phyloP scores from a whole-genome alignment of 2,888 invertebrate genomes.

The Dasypolia templi region DNA sequence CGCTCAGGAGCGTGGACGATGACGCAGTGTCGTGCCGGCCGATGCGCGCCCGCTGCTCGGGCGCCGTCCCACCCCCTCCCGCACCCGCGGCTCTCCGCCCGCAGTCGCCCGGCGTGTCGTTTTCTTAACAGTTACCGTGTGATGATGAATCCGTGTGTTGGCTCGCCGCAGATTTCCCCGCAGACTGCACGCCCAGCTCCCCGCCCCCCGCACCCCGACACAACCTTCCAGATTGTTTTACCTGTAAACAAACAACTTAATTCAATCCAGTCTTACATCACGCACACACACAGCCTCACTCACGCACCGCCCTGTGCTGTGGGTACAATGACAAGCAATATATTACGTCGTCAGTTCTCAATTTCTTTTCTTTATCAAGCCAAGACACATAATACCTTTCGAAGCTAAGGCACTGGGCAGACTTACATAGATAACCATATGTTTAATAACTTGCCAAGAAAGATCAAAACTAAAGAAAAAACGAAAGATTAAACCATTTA shows the following conservation, averaged over 20 bases:
- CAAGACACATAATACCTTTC: not conserved
- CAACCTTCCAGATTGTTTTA: constrained; percentile 22
- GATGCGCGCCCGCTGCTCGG: no score
- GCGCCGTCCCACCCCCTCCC: no score
- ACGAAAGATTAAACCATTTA: no score
- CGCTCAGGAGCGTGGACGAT: no score
- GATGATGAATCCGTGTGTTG: constrained; percentile 35
- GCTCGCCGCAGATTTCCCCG: constrained; percentile 46
- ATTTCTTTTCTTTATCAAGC: not conserved
- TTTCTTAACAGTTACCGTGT: not conserved
- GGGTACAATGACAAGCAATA: not conserved
- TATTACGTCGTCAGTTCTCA: not conserved
- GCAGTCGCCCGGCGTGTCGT: not conserved
- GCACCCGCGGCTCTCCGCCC: no score
- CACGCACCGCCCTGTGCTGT: not conserved
- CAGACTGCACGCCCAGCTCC: constrained; percentile 22
- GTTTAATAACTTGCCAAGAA: no score
- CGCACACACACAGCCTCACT: constrained; percentile 1
- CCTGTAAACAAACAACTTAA: constrained; percentile 26
- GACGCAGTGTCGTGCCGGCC: no score
- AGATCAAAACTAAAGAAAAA: no score
- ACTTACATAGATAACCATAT: no score
- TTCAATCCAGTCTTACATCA: constrained; percentile 18
- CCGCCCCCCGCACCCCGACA: no score
- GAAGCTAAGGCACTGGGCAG: not conserved